Base-by-base conservation (phyloP, 2,113 vertebrate species). In the Regulus satrapa region DNA sequence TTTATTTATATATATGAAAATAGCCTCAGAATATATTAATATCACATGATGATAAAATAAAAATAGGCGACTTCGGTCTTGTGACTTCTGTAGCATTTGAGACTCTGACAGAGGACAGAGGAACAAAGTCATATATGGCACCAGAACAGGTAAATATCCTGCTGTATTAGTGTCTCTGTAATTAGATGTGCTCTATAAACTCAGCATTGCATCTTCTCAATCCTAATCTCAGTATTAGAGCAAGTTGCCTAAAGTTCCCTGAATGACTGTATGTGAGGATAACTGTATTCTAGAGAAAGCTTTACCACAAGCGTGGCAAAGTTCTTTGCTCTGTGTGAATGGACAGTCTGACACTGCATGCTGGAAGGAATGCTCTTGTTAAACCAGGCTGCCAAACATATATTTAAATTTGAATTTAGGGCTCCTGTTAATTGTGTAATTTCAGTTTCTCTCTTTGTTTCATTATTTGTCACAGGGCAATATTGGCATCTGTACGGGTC, bases 41-140 rank as follows among this genome's bases (percentile, higher is more conserved):
- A 94, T 98, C 98, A 21, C 34, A 2, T 18, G 56, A 96, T 20
- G 82, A 89, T 38, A 62, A 94, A 34, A 95, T 99, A 94, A 99
- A 99, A 98, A 99, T 99, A 46, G 99, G 98, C 16, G 99, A 99
- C 96, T 99, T 99, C 8, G 99, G 99, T 72, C 98, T 99, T 43
- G 98, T 97, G 80, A 98, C 98, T 54, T 91, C 87, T 41, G 89
- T 94, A 79, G 41, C 69, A 7, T 91, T 83, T 46, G 92, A 93
- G 14, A 95, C 79, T 69, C 97, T 98, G 90, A 98, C 98, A 8
- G 10, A 14, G 41, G 3, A 84, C 16, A 80, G 2, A 59, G 98
- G 98, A 97, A 98, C 98, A 73, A 1, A 0, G 19, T 20, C 3
- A 0, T 98, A 98, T 31, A 98, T 98, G 98, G 98, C 98, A 83